A percentile compares a stretch with the other conserved stretches of the same genome.
Evolutionary conservation across 2,113 vertebrate species (phyloP).

Genomic region (Brachypodius melanocephalos): DNA sequence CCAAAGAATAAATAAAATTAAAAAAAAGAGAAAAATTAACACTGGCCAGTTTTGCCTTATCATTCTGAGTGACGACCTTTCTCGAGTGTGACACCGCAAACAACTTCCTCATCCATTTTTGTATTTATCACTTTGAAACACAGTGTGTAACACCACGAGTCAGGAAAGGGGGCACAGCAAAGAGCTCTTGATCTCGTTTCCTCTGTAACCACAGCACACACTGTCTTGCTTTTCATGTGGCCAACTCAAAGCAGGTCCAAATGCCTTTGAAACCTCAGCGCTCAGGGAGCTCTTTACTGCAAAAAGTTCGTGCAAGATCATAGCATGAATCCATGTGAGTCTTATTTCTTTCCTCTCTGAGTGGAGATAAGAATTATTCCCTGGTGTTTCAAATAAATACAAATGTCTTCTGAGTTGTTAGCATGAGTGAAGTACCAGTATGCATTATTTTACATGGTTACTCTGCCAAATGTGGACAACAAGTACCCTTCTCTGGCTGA

Average conservation of each 20-base stretch:
- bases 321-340: background rate
- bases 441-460: conserved; percentile 53
- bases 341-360: background rate
- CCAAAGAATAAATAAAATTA: background rate
- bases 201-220: conserved; percentile 21
- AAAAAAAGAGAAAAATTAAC: background rate
- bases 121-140: background rate
- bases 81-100: background rate
- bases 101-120: background rate
- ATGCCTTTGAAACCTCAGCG: conserved; percentile 28
- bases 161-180: conserved; percentile 17
- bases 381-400: conserved; percentile 13
- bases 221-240: conserved; percentile 39
- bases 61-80: background rate
- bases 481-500: background rate
- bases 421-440: conserved; percentile 37
- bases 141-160: background rate
- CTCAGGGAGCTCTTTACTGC: conserved; percentile 17
- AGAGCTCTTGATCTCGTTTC: conserved; percentile 16
- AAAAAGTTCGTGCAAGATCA: background rate
- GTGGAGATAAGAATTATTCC: background rate
- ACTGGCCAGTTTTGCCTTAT: background rate
- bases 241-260: conserved; percentile 29
- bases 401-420: background rate
- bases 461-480: conserved; percentile 37